phyloP scores from a whole-genome alignment of 2,888 invertebrate genomes.

The Ectobius pallidus region DNA sequence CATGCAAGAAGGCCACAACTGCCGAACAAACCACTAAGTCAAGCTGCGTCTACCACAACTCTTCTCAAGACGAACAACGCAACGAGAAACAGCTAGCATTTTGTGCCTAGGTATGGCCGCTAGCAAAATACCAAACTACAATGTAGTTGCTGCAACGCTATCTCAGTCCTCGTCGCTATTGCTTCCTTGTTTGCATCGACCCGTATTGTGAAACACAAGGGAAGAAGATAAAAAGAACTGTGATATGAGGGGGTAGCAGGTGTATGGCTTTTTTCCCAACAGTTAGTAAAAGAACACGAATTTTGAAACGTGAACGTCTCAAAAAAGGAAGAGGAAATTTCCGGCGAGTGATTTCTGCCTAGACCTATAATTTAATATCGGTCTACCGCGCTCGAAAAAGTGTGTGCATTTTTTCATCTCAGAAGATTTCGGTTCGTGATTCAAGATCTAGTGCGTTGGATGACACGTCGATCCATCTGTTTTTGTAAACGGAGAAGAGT shows the following conservation, averaged over 20 bases:
- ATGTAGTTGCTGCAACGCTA: slow-evolving; percentile 28
- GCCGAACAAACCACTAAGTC: slow-evolving; percentile 27
- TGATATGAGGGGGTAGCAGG: slow-evolving; percentile 27
- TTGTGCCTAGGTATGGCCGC: slow-evolving; percentile 31
- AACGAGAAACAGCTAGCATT: slow-evolving; percentile 28
- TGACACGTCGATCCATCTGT: slow-evolving; percentile 22
- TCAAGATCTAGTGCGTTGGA: not conserved
- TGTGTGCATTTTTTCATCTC: slow-evolving; percentile 14
- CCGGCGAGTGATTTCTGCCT: not conserved
- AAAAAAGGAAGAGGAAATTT: not conserved
- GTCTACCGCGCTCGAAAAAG: not conserved
- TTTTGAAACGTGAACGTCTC: slow-evolving; percentile 13
- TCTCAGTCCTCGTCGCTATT: not conserved
- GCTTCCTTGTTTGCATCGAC: slow-evolving; percentile 29
- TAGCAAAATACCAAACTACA: slow-evolving; percentile 33
- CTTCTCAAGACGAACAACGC: slow-evolving; percentile 15
- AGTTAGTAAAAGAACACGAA: not conserved
- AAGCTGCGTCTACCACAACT: slow-evolving; percentile 9
- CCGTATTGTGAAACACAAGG: slow-evolving; percentile 20
- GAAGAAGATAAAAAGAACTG: slow-evolving; percentile 15
- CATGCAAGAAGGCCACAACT: slow-evolving; percentile 14
- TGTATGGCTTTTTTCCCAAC: slow-evolving; percentile 9
- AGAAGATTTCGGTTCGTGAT: slow-evolving; percentile 8
- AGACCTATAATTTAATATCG: not conserved
- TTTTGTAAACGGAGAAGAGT: slow-evolving; percentile 5